Conservation (phyloP, 2,888 invertebrate species). For the Caenorhabditis sp. region DNA sequence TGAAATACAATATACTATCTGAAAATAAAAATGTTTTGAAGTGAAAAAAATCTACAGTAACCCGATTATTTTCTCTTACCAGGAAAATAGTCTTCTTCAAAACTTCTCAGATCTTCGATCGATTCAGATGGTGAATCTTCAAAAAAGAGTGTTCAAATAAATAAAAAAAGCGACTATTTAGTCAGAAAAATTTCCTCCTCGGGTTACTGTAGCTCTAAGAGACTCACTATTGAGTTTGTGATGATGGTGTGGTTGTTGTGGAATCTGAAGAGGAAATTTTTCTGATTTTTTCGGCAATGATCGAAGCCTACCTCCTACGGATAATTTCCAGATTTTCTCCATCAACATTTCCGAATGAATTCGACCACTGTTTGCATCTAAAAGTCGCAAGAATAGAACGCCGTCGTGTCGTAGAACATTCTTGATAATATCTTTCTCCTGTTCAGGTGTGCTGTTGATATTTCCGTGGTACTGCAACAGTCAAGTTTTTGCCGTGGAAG, state of each 20-base stretch:
- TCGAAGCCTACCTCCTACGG: constrained; percentile 18
- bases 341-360: constrained; percentile 40
- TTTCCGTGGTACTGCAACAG: constrained; percentile 28
- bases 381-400: constrained; percentile 51
- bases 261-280: background rate
- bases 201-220: constrained; percentile 1
- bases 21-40: background rate
- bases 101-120: background rate
- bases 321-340: constrained; percentile 42
- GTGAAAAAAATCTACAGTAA: constrained; percentile 2
- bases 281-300: background rate
- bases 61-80: constrained; percentile 6
- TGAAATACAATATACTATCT: background rate
- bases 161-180: background rate
- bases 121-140: background rate
- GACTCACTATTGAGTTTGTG: background rate
- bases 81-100: constrained; percentile 23
- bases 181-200: background rate
- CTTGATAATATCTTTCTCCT: constrained; percentile 13
- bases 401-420: constrained; percentile 53
- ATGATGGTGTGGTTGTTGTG: background rate
- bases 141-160: background rate
- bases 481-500: background rate
- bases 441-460: constrained; percentile 18
- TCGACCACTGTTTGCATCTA: constrained; percentile 48